These are phyloP conservation scores for Hypolimnas misippus DNA, from an alignment of 2,888 invertebrate species.

Conservation along the genomic window DNA sequence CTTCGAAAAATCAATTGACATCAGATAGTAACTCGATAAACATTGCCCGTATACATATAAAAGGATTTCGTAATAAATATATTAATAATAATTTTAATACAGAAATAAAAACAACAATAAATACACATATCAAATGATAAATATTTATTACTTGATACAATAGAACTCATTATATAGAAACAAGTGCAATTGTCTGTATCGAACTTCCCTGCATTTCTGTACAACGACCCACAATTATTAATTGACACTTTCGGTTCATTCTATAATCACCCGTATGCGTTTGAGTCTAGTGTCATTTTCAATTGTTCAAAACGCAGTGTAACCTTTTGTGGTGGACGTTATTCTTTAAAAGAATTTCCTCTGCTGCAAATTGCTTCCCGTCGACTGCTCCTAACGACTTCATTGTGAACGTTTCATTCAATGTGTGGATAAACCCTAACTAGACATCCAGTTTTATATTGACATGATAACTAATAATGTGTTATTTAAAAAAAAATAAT, in stretches of 20 bases:
- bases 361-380: slow-evolving; percentile 56
- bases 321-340: slow-evolving; percentile 33
- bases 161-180: slow-evolving; percentile 36
- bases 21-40: neutral
- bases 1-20: neutral
- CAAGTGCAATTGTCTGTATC: slow-evolving; percentile 38
- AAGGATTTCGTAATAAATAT: no score
- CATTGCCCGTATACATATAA: slow-evolving; percentile 10
- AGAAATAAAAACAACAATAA: slow-evolving; percentile 17
- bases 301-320: neutral
- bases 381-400: slow-evolving; percentile 56
- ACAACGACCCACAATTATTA: slow-evolving; percentile 21
- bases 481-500: neutral
- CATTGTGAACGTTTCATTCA: slow-evolving; percentile 51
- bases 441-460: slow-evolving; percentile 18
- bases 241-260: slow-evolving; percentile 14
- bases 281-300: slow-evolving; percentile 16
- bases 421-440: slow-evolving; percentile 38
- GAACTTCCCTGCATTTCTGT: slow-evolving; percentile 21
- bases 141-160: slow-evolving; percentile 27
- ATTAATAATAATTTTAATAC: neutral
- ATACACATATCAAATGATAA: slow-evolving; percentile 22
- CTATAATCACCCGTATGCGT: slow-evolving; percentile 12
- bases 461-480: slow-evolving; percentile 19
- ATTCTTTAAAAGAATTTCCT: slow-evolving; percentile 52